Base-by-base conservation (phyloP, 2,113 vertebrate species). In the Saguinus midas region DNA sequence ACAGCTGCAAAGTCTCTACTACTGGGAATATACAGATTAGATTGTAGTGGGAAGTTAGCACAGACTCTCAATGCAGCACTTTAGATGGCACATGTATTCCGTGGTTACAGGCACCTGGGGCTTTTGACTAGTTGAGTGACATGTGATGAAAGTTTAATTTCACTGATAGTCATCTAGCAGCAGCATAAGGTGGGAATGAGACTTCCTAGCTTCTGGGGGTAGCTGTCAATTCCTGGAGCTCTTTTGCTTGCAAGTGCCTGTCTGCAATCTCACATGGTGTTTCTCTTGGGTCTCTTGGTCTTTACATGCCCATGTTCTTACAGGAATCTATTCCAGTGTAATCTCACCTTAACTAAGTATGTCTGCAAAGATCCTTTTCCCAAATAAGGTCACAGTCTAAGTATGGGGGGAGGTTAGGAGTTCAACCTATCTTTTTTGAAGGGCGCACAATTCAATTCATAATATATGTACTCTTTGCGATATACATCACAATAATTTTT, bases 401-500 rank as follows among this genome's bases (percentile, higher is more conserved):
- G 37, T 43, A 8, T 4, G 10, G 20, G 50, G 43, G 20, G 21
- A n/a, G 50, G 5, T 85, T 52, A 37, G 7, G 40, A 52, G 7
- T 92, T 78, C 13, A 35, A 48, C 1, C 0, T 16, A 43, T 37
- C 27, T 66, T 72, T 68, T 48, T 27, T 50, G 16, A 6, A 11
- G 40, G 13, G 40, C 2, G 27, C 27, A 76, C 13, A 84, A 45
- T 64, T 93, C 37, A 72, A 80, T 20, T 21, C n/a, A 76, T 75
- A 86, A 27, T 14, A 29, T 17, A 29, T 21, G 18, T 45, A 55
- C 12, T 76, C 8, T 87, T 66, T 94, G 10, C 32, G 78, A 64
- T 16, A 95, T 66, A 70, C n/a, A 45, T 66, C 64, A 57, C 13
- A 43, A 64, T 70, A 64, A 37, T 73, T 61, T 72, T 79, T 91